Evolutionary conservation across 2,888 invertebrate species (phyloP).

Genomic region (Vandiemenella viatica): DNA sequence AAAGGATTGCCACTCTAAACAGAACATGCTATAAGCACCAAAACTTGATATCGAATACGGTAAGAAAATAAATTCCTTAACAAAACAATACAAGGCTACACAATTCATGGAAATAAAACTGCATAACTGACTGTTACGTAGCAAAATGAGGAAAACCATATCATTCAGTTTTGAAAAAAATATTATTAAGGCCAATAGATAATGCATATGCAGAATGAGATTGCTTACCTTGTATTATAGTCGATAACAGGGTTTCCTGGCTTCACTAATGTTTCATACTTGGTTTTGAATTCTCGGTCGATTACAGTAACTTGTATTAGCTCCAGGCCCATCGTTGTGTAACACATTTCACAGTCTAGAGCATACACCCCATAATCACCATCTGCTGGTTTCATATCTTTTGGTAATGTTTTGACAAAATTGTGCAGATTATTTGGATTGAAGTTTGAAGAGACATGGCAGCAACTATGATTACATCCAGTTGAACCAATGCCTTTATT

Average conservation of each 20-base stretch:
- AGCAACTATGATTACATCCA: conserved; percentile 67
- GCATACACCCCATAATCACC: conserved; percentile 65
- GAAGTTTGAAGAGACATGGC: conserved; percentile 66
- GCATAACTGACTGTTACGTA: not conserved
- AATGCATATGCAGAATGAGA: too few relatives aligned
- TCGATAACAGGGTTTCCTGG: conserved; percentile 83
- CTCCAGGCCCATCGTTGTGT: conserved; percentile 82
- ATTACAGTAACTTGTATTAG: conserved; percentile 85
- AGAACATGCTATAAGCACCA: too few relatives aligned
- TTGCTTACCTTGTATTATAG: conserved; percentile 82
- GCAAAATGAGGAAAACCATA: not conserved
- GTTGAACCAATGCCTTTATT: conserved; percentile 52
- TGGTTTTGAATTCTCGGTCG: conserved; percentile 56
- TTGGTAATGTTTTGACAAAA: conserved; percentile 52
- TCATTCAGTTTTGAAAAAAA: too few relatives aligned
- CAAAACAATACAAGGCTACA: too few relatives aligned
- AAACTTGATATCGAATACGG: too few relatives aligned
- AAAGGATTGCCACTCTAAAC: too few relatives aligned
- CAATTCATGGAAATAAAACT: too few relatives aligned
- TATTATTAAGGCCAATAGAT: too few relatives aligned
- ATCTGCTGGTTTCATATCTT: conserved; percentile 27
- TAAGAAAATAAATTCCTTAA: too few relatives aligned
- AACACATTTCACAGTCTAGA: conserved; percentile 98
- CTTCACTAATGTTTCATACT: conserved; percentile 82
- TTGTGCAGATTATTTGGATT: conserved; percentile 57